Evolutionary conservation across 1,140 invertebrate genomes (phyloP).

Genomic region (Bombus haemorrhoidalis): DNA sequence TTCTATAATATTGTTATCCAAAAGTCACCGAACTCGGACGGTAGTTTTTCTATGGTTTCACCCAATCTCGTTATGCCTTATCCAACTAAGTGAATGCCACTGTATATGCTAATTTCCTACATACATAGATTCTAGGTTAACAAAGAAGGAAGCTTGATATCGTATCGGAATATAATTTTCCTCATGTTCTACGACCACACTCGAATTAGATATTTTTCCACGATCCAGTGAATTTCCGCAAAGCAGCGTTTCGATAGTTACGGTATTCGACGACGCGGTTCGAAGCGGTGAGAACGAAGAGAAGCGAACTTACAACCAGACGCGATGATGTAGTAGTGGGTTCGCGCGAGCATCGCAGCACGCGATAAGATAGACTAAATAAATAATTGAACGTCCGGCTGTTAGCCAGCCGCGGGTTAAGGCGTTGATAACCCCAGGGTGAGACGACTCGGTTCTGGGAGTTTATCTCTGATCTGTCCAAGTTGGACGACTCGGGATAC

Average conservation of each 20-base stretch:
- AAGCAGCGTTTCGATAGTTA: not conserved
- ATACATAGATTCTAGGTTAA: too few relatives aligned
- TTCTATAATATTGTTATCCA: too few relatives aligned
- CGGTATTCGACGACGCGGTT: not conserved
- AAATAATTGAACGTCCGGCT: conserved; percentile 79
- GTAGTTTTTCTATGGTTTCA: too few relatives aligned
- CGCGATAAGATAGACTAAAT: conserved; percentile 78
- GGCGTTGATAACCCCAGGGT: conserved; percentile 74
- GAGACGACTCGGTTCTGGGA: conserved; percentile 53
- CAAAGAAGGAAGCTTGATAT: too few relatives aligned
- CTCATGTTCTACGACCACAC: too few relatives aligned
- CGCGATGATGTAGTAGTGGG: conserved; percentile 51
- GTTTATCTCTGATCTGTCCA: conserved; percentile 75
- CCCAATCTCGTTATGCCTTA: too few relatives aligned
- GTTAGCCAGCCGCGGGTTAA: conserved; percentile 69
- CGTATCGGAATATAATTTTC: too few relatives aligned
- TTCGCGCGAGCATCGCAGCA: conserved; percentile 69
- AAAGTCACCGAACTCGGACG: too few relatives aligned
- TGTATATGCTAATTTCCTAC: too few relatives aligned
- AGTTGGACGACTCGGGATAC: conserved; percentile 50
- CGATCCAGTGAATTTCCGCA: not conserved
- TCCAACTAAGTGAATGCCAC: too few relatives aligned
- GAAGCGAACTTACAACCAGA: conserved; percentile 38
- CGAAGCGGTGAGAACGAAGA: conserved; percentile 27
- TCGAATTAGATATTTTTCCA: too few relatives aligned